Evolutionary conservation across 2,797 vertebrate species (phyloP).

Genomic region (Meda fulgida): DNA sequence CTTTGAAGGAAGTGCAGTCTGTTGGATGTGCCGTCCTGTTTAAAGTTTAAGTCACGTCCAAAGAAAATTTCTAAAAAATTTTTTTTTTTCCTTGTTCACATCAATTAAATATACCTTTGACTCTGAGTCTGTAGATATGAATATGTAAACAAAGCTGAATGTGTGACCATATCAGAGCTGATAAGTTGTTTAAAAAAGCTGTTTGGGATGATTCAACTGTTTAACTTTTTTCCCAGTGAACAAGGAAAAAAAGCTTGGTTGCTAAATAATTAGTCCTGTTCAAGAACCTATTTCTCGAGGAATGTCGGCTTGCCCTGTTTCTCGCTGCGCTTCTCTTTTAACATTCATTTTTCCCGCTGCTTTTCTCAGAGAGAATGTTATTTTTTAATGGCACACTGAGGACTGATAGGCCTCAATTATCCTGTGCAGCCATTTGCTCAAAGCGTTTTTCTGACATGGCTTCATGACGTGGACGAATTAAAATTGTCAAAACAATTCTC

Average conservation of each 20-base stretch:
- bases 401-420: conserved; percentile 24
- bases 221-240: background rate
- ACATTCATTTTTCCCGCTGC: background rate
- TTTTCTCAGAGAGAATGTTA: conserved; percentile 10
- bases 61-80: background rate
- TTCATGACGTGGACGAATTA: background rate
- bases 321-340: background rate
- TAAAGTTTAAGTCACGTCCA: background rate
- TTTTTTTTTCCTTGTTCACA: background rate
- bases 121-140: background rate
- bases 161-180: background rate
- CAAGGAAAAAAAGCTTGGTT: background rate
- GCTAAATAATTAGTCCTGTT: conserved; percentile 13
- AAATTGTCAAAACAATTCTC: no score
- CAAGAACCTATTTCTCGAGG: background rate
- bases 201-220: background rate
- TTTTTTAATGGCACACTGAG: conserved; percentile 34
- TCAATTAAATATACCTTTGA: background rate
- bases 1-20: conserved; percentile 28
- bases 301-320: background rate
- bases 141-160: background rate
- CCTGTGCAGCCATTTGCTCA: background rate
- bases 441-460: background rate
- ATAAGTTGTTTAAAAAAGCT: background rate
- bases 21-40: background rate